Percentiles rank a stretch among this genome's conserved stretches.
phyloP scores from a whole-genome alignment of 2,797 vertebrate genomes.

The Pangasius macronema region DNA sequence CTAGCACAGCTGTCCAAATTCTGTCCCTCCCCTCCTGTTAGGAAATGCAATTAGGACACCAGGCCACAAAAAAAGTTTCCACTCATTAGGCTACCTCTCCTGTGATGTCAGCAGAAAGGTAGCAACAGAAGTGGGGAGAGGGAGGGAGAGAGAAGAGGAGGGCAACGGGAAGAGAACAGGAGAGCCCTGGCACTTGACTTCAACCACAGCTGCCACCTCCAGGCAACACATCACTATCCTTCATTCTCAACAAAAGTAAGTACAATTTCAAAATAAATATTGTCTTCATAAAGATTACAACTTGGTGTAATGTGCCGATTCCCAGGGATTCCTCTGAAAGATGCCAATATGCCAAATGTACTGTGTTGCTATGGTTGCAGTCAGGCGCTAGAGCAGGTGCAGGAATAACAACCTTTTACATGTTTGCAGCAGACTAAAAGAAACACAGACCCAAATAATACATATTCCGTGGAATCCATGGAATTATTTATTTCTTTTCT shows the following conservation, averaged over 20 bases:
- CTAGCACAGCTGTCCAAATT: slow-evolving; percentile 28
- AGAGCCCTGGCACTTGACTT: slow-evolving; percentile 58
- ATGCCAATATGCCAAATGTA: neutral
- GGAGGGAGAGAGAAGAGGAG: slow-evolving; percentile 41
- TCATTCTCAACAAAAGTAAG: slow-evolving; percentile 63
- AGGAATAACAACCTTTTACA: neutral
- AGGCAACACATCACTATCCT: slow-evolving; percentile 17
- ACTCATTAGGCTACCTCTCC: slow-evolving; percentile 62
- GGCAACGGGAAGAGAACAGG: slow-evolving; percentile 26
- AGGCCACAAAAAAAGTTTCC: slow-evolving; percentile 67
- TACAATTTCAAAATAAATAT: neutral
- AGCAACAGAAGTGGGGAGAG: slow-evolving; percentile 54
- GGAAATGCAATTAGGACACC: slow-evolving; percentile 46
- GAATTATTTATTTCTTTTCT: neutral
- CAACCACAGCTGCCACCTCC: slow-evolving; percentile 62
- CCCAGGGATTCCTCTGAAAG: neutral
- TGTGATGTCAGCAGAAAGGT: slow-evolving; percentile 59
- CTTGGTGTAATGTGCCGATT: neutral
- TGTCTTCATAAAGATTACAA: neutral
- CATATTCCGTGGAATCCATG: neutral
- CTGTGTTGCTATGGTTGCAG: slow-evolving; percentile 44
- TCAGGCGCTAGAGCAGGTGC: slow-evolving; percentile 23
- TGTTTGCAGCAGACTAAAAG: neutral
- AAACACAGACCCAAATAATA: neutral
- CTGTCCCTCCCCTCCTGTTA: slow-evolving; percentile 54